A percentile compares a stretch with the other conserved stretches of the same genome.
Evolutionary conservation across 2,888 invertebrate genomes (phyloP).

Genomic region (Trissonchulus sp.): DNA sequence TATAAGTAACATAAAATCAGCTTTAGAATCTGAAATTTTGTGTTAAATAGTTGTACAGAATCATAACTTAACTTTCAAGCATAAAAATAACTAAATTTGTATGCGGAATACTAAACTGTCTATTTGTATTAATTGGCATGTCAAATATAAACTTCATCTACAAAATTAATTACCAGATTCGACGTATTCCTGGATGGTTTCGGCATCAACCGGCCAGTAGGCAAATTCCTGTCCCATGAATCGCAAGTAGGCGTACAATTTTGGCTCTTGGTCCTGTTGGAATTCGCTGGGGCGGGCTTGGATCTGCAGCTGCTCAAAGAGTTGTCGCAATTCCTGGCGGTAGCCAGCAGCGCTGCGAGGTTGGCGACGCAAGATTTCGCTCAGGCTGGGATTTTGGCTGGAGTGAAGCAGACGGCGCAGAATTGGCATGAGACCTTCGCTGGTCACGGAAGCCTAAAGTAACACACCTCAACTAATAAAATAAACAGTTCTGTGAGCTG

Average conservation of each 20-base stretch:
- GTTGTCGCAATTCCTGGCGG: constrained; percentile 32
- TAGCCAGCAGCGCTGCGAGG: constrained; percentile 35
- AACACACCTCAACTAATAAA: no score
- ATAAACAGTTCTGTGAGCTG: no score
- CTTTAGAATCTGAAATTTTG: no score
- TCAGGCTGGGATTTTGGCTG: constrained; percentile 34
- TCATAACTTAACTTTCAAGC: no score
- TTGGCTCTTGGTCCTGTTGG: constrained; percentile 36
- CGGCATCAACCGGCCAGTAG: constrained; percentile 42
- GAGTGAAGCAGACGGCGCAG: neutral
- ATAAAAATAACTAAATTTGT: no score
- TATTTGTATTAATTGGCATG: no score
- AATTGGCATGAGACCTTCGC: neutral
- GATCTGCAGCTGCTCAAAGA: constrained; percentile 39
- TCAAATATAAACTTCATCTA: no score
- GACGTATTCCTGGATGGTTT: constrained; percentile 27
- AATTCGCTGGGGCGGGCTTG: constrained; percentile 38
- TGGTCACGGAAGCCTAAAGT: neutral
- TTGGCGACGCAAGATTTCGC: constrained; percentile 32
- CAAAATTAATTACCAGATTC: no score
- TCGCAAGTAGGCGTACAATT: constrained; percentile 38
- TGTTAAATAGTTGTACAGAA: no score
- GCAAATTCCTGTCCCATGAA: constrained; percentile 43
- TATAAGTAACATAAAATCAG: neutral
- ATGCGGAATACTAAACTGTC: no score